Base-by-base conservation (phyloP, 2,888 invertebrate genomes). In the Torymus texanus region DNA sequence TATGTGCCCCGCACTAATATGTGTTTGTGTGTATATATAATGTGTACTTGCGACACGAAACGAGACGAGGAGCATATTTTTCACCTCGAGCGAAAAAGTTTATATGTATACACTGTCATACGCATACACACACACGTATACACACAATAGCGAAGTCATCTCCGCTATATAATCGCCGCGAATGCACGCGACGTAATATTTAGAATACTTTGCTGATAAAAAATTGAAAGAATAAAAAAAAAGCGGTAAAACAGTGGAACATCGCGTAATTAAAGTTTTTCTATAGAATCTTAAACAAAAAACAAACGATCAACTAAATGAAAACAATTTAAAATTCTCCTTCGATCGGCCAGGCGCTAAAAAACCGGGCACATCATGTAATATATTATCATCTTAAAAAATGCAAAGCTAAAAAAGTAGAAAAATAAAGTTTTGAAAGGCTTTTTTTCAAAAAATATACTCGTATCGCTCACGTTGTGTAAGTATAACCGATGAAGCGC, bases 371-470 rank as follows among this genome's bases (percentile, higher is more conserved):
- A n/a, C 41, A 21, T 41, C 29, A 5, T n/a, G n/a, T 2, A 66
- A 18, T 5, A 29, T 29, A 29, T 41, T 2, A 16, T 16, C 18
- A 66, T n/a, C 29, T 55, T 59, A 65, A 53, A 66, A 71, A 29
- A n/a, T 41, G 10, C 12, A 29, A 56, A 53, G 24, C 3, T 59
- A 72, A 66, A 77, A 11, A 1, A 18, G 13, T 24, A 59, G 21
- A 53, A 58, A 5, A 70, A 63, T 66, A 71, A 73, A 73, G 62
- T 78, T 78, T 73, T 66, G 61, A 78, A 65, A 51, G 50, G 67
- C 73, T 73, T 78, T 62, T 78, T 56, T 73, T 24, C 50, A 56
- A 67, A 50, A 18, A 24, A 62, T 58, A 50, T 29, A 50, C 41
- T 63, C 41, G 58, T 58, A 70, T 5, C 29, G 0, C 29, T 5